A percentile compares a stretch with the other conserved stretches of the same genome.
These are phyloP conservation scores for Campaea margaritaria DNA, from an alignment of 2,888 invertebrate species.

Conservation along the genomic window DNA sequence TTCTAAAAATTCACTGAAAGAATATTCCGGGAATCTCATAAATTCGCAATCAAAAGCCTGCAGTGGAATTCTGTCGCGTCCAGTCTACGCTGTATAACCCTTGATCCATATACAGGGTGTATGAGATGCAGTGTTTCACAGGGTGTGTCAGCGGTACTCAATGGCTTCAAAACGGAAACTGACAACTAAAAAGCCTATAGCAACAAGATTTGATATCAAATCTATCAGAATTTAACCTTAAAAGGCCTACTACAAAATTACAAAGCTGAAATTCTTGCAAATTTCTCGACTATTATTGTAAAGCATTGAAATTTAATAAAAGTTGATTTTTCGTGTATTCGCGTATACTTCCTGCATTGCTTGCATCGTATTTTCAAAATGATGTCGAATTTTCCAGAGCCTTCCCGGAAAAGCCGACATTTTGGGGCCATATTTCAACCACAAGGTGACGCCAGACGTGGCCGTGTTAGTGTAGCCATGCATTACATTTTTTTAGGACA, in stretches of 20 bases:
- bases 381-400: constrained; percentile 54
- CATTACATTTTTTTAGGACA: neutral
- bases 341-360: too few species aligned
- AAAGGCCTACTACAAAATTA: too few species aligned
- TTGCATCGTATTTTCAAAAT: constrained; percentile 2
- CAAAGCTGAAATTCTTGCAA: too few species aligned
- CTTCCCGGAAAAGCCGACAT: constrained; percentile 48
- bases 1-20: constrained; percentile 16
- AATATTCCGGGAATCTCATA: constrained; percentile 35
- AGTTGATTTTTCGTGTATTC: too few species aligned
- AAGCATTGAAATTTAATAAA: too few species aligned
- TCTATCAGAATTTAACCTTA: too few species aligned
- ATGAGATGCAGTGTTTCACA: too few species aligned
- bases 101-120: neutral
- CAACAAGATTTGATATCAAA: too few species aligned
- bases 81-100: constrained; percentile 7
- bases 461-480: constrained; percentile 7
- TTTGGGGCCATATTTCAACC: constrained; percentile 50
- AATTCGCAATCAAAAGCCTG: constrained; percentile 37
- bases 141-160: too few species aligned
- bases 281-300: too few species aligned
- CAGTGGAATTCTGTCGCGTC: constrained; percentile 35
- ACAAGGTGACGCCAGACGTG: constrained; percentile 20
- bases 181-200: too few species aligned
- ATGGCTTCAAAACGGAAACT: too few species aligned